Evolutionary conservation across 2,888 invertebrate genomes (phyloP).

Genomic region (Chloroclystis v-ata): DNA sequence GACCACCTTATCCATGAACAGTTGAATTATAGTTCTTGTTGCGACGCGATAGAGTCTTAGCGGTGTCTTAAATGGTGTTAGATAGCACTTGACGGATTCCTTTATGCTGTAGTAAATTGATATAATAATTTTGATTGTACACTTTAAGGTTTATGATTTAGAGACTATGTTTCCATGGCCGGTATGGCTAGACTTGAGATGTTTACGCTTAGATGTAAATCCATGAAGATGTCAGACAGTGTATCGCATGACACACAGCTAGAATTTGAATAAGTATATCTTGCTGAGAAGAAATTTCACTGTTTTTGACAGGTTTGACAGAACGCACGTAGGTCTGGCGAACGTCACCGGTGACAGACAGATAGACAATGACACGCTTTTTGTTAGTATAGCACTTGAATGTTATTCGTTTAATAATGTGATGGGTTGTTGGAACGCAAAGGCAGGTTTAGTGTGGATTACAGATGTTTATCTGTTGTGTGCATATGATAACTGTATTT

Average conservation of each 20-base stretch:
- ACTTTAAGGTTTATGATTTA: conserved; percentile 8
- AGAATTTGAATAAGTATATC: conserved; percentile 65
- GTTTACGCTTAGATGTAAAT: conserved; percentile 34
- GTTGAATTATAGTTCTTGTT: conserved; percentile 35
- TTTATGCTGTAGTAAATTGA: conserved; percentile 43
- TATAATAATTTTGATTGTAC: too few relatives aligned
- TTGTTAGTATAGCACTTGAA: conserved; percentile 45
- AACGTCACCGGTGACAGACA: conserved; percentile 37
- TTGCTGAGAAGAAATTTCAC: conserved; percentile 70
- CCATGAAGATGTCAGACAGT: conserved; percentile 69
- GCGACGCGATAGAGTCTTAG: conserved; percentile 26
- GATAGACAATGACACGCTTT: conserved; percentile 46
- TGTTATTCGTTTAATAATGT: conserved; percentile 28
- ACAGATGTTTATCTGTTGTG: conserved; percentile 7
- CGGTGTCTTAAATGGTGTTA: conserved; percentile 52
- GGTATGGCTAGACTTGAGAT: conserved; percentile 22
- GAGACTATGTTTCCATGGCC: conserved; percentile 26
- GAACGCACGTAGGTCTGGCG: conserved; percentile 37
- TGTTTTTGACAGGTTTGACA: conserved; percentile 62
- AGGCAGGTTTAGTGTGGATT: conserved; percentile 23
- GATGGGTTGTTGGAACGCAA: conserved; percentile 28
- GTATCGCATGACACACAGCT: conserved; percentile 68
- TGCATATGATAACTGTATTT: too few relatives aligned
- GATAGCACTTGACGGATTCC: conserved; percentile 68
- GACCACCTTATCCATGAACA: conserved; percentile 50